Evolutionary conservation across 2,888 invertebrate species (phyloP).

Genomic region (Hetaerina titia): DNA sequence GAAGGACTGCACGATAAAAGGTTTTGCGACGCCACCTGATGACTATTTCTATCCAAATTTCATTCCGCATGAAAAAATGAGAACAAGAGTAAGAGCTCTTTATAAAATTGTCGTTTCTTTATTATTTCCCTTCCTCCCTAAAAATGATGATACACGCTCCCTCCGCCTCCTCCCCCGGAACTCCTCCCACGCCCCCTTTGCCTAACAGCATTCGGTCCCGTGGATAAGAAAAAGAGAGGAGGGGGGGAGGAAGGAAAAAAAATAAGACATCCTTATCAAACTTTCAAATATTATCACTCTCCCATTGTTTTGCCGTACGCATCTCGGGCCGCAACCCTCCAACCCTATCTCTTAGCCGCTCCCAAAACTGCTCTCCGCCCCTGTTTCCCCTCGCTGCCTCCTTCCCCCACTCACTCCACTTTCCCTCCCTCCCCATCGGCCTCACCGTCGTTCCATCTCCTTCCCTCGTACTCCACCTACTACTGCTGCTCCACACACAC

Average conservation of each 20-base stretch:
- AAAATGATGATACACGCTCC: constrained; percentile 43
- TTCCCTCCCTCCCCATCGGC: not conserved
- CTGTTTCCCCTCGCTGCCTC: not conserved
- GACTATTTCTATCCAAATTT: constrained; percentile 63
- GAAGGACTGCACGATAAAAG: constrained; percentile 39
- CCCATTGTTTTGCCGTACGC: constrained; percentile 41
- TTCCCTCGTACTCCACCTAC: not conserved
- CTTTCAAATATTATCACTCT: constrained; percentile 59
- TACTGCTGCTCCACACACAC: not conserved
- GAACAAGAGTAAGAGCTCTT: constrained; percentile 28
- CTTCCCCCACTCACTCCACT: not conserved
- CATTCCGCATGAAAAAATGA: constrained; percentile 56
- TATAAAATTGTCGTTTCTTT: constrained; percentile 42
- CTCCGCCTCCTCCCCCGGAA: not conserved
- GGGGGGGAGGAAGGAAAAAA: not conserved
- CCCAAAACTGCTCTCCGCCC: not conserved
- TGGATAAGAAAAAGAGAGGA: not conserved
- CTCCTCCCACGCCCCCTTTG: not conserved
- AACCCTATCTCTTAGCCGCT: constrained; percentile 57
- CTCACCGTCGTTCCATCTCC: constrained; percentile 1
- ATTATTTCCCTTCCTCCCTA: constrained; percentile 36
- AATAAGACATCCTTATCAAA: constrained; percentile 52
- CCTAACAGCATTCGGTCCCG: not conserved
- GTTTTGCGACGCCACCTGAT: constrained; percentile 57
- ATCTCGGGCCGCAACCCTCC: constrained; percentile 17